Conservation (phyloP, 2,113 vertebrate species). For the Macquaria ambigua region DNA sequence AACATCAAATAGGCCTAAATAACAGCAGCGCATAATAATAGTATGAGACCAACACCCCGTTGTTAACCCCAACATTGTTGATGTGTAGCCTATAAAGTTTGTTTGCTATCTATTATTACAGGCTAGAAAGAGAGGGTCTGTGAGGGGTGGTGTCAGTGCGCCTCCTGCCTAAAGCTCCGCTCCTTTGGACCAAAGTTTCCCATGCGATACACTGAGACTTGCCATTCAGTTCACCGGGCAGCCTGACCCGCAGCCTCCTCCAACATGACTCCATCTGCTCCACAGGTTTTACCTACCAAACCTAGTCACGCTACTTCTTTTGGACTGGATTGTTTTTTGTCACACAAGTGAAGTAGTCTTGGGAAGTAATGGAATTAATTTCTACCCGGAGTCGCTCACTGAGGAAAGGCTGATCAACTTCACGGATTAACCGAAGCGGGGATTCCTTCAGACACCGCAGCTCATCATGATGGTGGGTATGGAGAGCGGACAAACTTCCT, state of each 20-base stretch:
- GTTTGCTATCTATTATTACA: neutral
- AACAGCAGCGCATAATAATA: neutral
- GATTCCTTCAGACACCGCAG: constrained; percentile 49
- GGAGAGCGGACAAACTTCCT: neutral
- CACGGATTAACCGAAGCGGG: constrained; percentile 53
- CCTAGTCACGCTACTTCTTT: neutral
- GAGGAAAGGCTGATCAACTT: constrained; percentile 59
- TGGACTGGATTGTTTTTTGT: constrained; percentile 17
- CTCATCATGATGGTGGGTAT: constrained; percentile 69
- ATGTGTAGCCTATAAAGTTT: constrained; percentile 7
- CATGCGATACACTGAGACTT: constrained; percentile 50
- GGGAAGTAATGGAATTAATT: constrained; percentile 59
- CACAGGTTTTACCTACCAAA: constrained; percentile 8
- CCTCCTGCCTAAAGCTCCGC: constrained; percentile 56
- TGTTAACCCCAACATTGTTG: neutral
- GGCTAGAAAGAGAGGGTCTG: neutral
- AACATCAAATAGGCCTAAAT: neutral
- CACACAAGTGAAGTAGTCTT: constrained; percentile 21
- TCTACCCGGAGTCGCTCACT: constrained; percentile 41
- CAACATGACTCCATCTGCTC: constrained; percentile 52
- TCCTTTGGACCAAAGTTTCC: constrained; percentile 58
- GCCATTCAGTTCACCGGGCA: constrained; percentile 24
- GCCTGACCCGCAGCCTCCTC: constrained; percentile 28
- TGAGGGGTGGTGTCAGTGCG: neutral
- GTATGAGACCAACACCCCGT: neutral